Conservation (phyloP, 2,888 invertebrate species). For the Crematogaster levior region DNA sequence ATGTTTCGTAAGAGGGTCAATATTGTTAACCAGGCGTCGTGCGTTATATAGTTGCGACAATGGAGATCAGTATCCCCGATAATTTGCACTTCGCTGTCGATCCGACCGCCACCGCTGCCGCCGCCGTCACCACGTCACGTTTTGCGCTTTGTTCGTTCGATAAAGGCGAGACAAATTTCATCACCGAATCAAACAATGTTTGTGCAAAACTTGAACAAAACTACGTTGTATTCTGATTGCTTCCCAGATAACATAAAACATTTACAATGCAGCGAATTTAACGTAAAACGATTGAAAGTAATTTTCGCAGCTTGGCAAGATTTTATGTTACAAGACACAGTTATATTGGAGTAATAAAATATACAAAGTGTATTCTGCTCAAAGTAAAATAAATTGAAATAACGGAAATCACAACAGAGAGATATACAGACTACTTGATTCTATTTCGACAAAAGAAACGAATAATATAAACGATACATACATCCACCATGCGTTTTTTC, state of each 20-base stretch:
- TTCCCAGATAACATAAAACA: not conserved
- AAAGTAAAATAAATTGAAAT: no score
- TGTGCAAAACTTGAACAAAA: conserved; percentile 17
- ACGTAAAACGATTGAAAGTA: not conserved
- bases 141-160: conserved; percentile 59
- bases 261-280: not conserved
- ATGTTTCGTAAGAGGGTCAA: conserved; percentile 57
- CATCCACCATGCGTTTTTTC: no score
- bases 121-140: conserved; percentile 7
- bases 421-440: no score
- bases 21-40: conserved; percentile 52
- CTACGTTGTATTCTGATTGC: not conserved
- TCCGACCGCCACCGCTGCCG: not conserved
- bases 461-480: no score
- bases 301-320: not conserved
- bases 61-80: conserved; percentile 66
- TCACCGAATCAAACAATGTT: conserved; percentile 37
- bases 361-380: no score
- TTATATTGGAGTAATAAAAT: no score
- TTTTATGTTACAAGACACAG: no score
- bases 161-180: conserved; percentile 61
- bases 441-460: no score
- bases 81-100: conserved; percentile 54
- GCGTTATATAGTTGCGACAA: conserved; percentile 49
- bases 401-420: no score